phyloP scores from a whole-genome alignment of 2,113 vertebrate genomes.

The Hippocampus barbouri region DNA sequence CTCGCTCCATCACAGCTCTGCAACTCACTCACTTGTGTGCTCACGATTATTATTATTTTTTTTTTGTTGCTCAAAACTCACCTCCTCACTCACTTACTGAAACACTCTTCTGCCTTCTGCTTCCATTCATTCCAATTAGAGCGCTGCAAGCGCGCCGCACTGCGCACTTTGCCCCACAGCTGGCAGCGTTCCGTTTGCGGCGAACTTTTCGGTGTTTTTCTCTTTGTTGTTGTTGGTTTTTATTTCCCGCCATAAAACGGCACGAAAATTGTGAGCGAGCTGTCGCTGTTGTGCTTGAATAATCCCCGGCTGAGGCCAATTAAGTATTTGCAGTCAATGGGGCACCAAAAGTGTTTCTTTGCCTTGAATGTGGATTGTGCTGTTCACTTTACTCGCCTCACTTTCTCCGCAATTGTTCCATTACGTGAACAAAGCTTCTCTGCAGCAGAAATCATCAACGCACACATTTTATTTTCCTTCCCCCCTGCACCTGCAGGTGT shows the following conservation, averaged over 20 bases:
- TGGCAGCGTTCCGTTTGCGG: not conserved
- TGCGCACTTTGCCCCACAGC: slow-evolving; percentile 5
- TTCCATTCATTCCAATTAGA: slow-evolving; percentile 37
- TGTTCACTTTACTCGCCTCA: slow-evolving; percentile 22
- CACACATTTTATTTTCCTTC: not conserved
- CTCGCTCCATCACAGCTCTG: no score
- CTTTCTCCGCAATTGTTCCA: slow-evolving; percentile 15
- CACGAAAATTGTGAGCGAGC: slow-evolving; percentile 28
- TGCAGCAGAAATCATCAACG: slow-evolving; percentile 3
- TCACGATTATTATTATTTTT: no score
- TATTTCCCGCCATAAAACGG: not conserved
- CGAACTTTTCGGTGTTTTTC: not conserved
- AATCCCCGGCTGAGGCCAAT: slow-evolving; percentile 26
- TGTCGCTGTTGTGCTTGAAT: slow-evolving; percentile 25
- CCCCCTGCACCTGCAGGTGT: not conserved
- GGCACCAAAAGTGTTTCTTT: slow-evolving; percentile 26
- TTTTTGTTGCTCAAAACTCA: not conserved
- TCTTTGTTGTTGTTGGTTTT: not conserved
- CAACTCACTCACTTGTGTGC: no score
- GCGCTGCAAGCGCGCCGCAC: slow-evolving; percentile 4
- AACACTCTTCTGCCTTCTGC: slow-evolving; percentile 14
- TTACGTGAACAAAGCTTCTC: slow-evolving; percentile 27
- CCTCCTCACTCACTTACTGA: not conserved
- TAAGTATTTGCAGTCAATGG: slow-evolving; percentile 25
- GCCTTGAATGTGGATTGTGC: slow-evolving; percentile 14